Base-by-base conservation (phyloP, 2,888 invertebrate species). In the Antheraea yamamai region DNA sequence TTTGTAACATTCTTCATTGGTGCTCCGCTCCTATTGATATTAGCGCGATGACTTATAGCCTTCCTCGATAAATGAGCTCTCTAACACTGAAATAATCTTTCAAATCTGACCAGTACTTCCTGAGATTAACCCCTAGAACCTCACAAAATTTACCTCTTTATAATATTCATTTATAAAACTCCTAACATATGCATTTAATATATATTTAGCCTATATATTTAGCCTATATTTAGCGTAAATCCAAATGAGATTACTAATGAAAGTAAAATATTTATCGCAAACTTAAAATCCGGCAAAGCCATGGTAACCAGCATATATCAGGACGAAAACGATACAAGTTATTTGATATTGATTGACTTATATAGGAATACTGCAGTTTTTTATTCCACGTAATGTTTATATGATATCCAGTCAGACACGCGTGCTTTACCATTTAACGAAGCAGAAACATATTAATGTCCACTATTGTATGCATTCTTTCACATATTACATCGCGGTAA, bases 391-490 rank as follows among this genome's bases (percentile, higher is more conserved):
- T 47, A 47, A 47, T 23, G 2, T 61, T 61, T 61, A 23, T 61
- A n/a, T 23, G 61, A 61, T 61, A 23, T 61, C 12, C 23, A 61
- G 10, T 23, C 10, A 7, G 23, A 61, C 61, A 61, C 61, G 61
- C 61, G 10, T 61, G 23, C 23, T 61, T 61, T 61, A 61, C 61
- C 23, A 61, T 12, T n/a, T 61, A 61, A 23, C 61, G n/a, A 61
- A 61, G 61, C 61, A 61, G 61, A 61, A 61, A 61, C 61, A 61
- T 61, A 61, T 61, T 61, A 23, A 23, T 61, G 61, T 12, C 23
- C n/a, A 61, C 61, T 61, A 61, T 61, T 61, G 10, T 61, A 61
- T 61, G 10, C 61, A 61, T 61, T 61, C n/a, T 23, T 61, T 23
- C 23, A 47, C n/a, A 58, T n/a, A 58, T 61, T 61, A 61, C 3